Evolutionary conservation across 1,140 invertebrate genomes (phyloP).

Genomic region (Lerema accius): DNA sequence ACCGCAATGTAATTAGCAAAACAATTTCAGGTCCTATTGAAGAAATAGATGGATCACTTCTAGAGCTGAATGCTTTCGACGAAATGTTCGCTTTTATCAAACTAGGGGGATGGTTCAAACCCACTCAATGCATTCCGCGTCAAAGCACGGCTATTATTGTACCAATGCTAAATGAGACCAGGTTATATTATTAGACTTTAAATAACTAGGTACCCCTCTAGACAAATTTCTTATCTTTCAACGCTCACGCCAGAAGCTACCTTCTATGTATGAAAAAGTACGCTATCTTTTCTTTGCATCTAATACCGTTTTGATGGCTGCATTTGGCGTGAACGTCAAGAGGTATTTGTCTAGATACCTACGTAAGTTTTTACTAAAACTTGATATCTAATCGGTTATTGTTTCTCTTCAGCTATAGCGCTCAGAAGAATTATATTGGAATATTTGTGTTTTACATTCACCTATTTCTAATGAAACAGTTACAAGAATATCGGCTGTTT

Average conservation of each 20-base stretch:
- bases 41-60: conserved; percentile 25
- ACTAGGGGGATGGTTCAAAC: conserved; percentile 88
- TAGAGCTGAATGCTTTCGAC: conserved; percentile 33
- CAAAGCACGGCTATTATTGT: conserved; percentile 87
- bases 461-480: conserved; percentile 93
- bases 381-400: too few relatives aligned
- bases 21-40: conserved; percentile 15
- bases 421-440: conserved; percentile 90
- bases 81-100: conserved; percentile 35
- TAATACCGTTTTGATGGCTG: too few relatives aligned
- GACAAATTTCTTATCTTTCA: too few relatives aligned
- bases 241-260: too few relatives aligned
- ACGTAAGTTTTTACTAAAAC: too few relatives aligned
- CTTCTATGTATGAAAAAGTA: too few relatives aligned
- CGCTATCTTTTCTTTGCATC: too few relatives aligned
- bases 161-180: conserved; percentile 13
- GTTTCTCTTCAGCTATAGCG: too few relatives aligned
- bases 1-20: too few relatives aligned
- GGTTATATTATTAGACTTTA: conserved; percentile 25
- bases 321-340: too few relatives aligned
- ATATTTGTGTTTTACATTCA: conserved; percentile 93
- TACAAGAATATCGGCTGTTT: conserved; percentile 95
- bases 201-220: too few relatives aligned
- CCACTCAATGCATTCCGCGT: conserved; percentile 86
- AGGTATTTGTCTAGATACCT: too few relatives aligned